Evolutionary conservation across 1,140 invertebrate species (phyloP), one percentile per base, ranked within the genome.

Genomic region (Steinernema khuongi): DNA sequence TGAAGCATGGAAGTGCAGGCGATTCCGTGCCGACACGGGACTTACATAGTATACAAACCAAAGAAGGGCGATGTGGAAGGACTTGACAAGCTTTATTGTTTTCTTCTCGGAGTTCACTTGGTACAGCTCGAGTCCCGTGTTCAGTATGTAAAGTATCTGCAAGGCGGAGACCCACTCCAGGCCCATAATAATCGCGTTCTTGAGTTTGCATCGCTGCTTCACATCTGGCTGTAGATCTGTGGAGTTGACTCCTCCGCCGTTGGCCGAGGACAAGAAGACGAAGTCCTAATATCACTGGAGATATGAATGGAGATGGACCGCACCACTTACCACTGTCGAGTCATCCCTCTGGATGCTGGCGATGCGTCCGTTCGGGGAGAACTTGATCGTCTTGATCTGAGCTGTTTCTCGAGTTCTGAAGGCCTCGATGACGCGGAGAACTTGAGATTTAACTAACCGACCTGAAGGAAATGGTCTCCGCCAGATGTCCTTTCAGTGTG

Each of bases 11-110:
- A n/a, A n/a, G n/a, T n/a, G n/a, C n/a, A n/a, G n/a, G n/a, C n/a
- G n/a, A n/a, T n/a, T n/a, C n/a, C n/a, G n/a, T n/a, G n/a, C n/a
- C n/a, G n/a, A n/a, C n/a, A n/a, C n/a, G n/a, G 30, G 4, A 69
- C 68, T 69, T 69, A 69, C 68, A 29, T 69, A 69, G 26, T 69
- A 69, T 2, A 69, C 68, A 50, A 69, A 69, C 68, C 68, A 69
- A 30, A 69, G 28, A 4, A 69, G n/a, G 19, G 68, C 28, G 19
- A 69, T 32, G 22, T 69, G 28, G 68, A 33, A 69, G 31, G 4
- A 30, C 30, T 22, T 69, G n/a, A 69, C n/a, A 14, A 69, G 68
- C 19, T 69, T 69, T 18, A 69, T 50, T 18, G 7, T 69, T 30
- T 69, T 50, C 68, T 69, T 69, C 31, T 69, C 68, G 26, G 14